Conservation (phyloP, 2,888 invertebrate species). For the Oscheius myriophilus region DNA sequence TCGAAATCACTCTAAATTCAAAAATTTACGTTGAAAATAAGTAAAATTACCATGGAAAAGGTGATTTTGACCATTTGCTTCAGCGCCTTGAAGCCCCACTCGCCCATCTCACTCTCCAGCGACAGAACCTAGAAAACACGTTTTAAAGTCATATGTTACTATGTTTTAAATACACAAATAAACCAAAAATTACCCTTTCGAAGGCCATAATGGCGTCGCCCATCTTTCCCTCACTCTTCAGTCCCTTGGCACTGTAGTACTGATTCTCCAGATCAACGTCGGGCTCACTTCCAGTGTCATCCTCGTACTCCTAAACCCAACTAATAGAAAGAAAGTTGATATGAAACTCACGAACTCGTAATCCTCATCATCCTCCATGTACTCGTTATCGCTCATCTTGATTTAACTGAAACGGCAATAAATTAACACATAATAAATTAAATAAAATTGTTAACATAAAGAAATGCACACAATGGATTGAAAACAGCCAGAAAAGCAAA, state of each 20-base stretch:
- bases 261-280: slow-evolving; percentile 99
- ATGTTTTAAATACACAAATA: background rate
- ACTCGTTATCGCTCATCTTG: slow-evolving; percentile 62
- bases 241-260: slow-evolving; percentile 97
- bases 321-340: slow-evolving; percentile 13
- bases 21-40: background rate
- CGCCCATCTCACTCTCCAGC: slow-evolving; percentile 96
- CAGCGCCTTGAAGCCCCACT: slow-evolving; percentile 99
- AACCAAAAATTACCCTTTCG: slow-evolving; percentile 71
- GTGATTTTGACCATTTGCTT: slow-evolving; percentile 99
- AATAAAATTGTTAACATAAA: too few relatives aligned
- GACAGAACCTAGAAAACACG: slow-evolving; percentile 80
- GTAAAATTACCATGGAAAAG: slow-evolving; percentile 84
- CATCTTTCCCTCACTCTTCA: slow-evolving; percentile 92
- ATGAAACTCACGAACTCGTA: slow-evolving; percentile 68
- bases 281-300: slow-evolving; percentile 97
- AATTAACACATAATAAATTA: too few relatives aligned
- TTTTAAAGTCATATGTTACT: background rate
- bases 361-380: slow-evolving; percentile 70
- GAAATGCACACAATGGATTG: too few relatives aligned
- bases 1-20: slow-evolving; percentile 83
- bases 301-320: slow-evolving; percentile 84
- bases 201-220: slow-evolving; percentile 90
- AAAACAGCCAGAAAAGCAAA: too few relatives aligned
- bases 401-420: background rate